phyloP scores from a whole-genome alignment of 2,888 invertebrate genomes.

The Branchellion lobata region DNA sequence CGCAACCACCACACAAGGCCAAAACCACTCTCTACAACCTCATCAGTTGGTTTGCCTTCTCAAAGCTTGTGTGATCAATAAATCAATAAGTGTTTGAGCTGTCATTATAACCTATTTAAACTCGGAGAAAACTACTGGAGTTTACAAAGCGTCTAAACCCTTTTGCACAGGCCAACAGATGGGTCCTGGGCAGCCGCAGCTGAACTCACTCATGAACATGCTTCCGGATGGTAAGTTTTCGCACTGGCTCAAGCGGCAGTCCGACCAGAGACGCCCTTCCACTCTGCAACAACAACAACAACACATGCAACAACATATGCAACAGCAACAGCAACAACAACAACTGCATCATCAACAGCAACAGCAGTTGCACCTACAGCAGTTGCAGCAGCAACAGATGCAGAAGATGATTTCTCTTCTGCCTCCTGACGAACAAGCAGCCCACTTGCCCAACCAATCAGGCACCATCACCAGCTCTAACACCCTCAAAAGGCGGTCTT shows the following conservation, averaged over 20 bases:
- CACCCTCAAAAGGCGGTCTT: slow-evolving; percentile 30
- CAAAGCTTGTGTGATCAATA: no score
- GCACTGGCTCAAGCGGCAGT: slow-evolving; percentile 44
- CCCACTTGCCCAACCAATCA: slow-evolving; percentile 48
- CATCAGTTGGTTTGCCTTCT: neutral
- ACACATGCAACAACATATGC: slow-evolving; percentile 23
- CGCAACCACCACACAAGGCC: neutral
- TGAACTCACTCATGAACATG: slow-evolving; percentile 45
- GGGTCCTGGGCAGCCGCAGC: slow-evolving; percentile 43
- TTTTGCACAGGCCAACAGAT: slow-evolving; percentile 38
- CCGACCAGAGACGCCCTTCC: slow-evolving; percentile 53
- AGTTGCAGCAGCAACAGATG: slow-evolving; percentile 44
- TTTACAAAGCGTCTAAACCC: no score
- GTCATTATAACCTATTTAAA: no score
- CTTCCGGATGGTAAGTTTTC: slow-evolving; percentile 6
- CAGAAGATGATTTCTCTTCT: slow-evolving; percentile 19
- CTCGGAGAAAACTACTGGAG: no score
- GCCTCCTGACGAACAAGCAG: slow-evolving; percentile 26
- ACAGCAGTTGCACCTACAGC: slow-evolving; percentile 46
- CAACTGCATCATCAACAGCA: slow-evolving; percentile 40
- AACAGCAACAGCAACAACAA: slow-evolving; percentile 28
- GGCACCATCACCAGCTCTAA: slow-evolving; percentile 49
- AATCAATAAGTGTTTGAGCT: no score
- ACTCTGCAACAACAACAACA: slow-evolving; percentile 49
- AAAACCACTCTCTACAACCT: neutral